Base-by-base conservation (phyloP, 1,140 invertebrate species). In the Drosophila lacertosa region DNA sequence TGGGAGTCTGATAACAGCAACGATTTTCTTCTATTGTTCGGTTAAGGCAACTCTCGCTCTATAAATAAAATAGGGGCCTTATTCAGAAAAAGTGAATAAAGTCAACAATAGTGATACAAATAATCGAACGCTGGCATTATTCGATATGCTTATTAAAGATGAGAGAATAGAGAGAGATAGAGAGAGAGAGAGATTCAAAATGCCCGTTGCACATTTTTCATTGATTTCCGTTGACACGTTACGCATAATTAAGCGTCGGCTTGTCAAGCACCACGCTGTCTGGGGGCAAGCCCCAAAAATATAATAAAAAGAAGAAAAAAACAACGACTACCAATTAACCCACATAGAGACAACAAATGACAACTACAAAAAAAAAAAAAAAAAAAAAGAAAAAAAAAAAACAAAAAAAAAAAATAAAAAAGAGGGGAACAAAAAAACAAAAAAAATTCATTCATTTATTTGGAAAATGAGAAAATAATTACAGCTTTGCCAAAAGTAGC, bases 221-320 rank as follows among this genome's bases (percentile, higher is more conserved):
- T 53, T 74, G 69, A 72, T 77, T 54, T 59, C 39, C 54, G 72
- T 40, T 63, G 80, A 64, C 73, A 74, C 59, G 81, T 84, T 84
- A 86, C 77, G 81, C 81, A 84, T 84, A 84, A 84, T 84, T 86
- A 84, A 84, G 74, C 81, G 53, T 39, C 59, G 59, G 67, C 66
- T 51, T 70, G 51, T 63, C 65, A 73, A 63, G 66, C 67, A 67
- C 55, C 74, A 51, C 66, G 74, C 60, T 67, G 81, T 86, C 81
- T 77, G 82, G 63, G 42, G 66, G 50, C 70, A 63, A 54, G 42
- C 74, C 69, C 45, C 67, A 48, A 65, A 69, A 69, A 55, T n/a
- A n/a, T n/a, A n/a, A 48, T 15, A 15, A 24, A 42, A 40, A 24
- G 10, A 39, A 15, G 10, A 40, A 39, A 42, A 20, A n/a, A 22